Percentiles rank a stretch among this genome's conserved stretches.
phyloP scores from a whole-genome alignment of 2,113 vertebrate species.

The Tretioscincus oriximinensis region DNA sequence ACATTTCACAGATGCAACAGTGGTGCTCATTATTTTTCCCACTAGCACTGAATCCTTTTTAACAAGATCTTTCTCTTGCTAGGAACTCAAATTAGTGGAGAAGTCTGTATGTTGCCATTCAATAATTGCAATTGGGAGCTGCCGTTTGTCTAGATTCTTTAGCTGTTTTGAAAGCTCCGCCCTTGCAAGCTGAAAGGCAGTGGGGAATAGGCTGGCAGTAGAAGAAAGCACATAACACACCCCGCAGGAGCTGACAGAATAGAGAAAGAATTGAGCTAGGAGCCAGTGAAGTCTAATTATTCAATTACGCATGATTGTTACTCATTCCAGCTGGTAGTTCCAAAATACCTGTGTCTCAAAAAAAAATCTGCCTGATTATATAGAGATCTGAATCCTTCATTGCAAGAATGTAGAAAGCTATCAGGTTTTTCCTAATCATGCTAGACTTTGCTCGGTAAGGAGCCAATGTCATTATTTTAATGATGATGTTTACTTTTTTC shows the following conservation, averaged over 20 bases:
- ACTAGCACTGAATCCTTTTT: not conserved
- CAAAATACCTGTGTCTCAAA: not conserved
- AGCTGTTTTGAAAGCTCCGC: not conserved
- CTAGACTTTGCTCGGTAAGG: slow-evolving; percentile 18
- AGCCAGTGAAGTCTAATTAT: not conserved
- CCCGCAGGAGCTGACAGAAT: not conserved
- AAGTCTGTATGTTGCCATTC: not conserved
- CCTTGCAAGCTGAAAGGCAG: not conserved
- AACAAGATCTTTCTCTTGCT: not conserved
- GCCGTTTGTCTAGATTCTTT: not conserved
- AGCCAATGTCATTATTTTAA: slow-evolving; percentile 20
- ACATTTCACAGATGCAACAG: not conserved
- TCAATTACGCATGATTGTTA: not conserved
- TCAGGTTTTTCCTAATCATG: slow-evolving; percentile 10
- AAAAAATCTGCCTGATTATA: not conserved
- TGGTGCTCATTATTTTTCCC: slow-evolving; percentile 4
- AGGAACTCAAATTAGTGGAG: not conserved
- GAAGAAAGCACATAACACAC: not conserved
- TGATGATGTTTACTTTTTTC: slow-evolving; percentile 25
- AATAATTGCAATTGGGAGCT: slow-evolving; percentile 1
- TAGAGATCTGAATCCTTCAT: not conserved
- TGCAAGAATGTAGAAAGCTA: not conserved
- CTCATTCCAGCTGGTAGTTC: not conserved
- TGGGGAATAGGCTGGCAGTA: not conserved
- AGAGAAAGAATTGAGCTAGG: not conserved